phyloP scores from a whole-genome alignment of 2,888 invertebrate genomes.

The Crossocerus cetratus region DNA sequence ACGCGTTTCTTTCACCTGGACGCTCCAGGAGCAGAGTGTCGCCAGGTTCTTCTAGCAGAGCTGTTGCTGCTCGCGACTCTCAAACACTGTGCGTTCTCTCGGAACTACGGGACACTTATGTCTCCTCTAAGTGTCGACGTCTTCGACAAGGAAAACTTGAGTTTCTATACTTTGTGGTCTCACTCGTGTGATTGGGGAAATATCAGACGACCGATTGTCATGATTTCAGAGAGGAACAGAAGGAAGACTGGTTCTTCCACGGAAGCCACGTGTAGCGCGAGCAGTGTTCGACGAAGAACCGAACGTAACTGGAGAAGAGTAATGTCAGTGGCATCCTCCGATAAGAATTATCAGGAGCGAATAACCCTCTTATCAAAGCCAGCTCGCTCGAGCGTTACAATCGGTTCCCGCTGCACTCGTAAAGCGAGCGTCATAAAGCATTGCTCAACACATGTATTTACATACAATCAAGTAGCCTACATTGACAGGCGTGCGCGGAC shows the following conservation, averaged over 20 bases:
- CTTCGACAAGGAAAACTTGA: no score
- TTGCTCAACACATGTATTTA: constrained; percentile 22
- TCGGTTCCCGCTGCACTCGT: constrained; percentile 3
- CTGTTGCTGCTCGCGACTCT: no score
- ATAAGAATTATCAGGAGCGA: constrained; percentile 59
- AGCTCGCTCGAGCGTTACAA: constrained; percentile 26
- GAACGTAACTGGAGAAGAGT: constrained; percentile 32
- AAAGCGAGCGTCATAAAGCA: constrained; percentile 14
- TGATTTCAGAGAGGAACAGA: neutral
- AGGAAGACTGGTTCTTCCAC: neutral
- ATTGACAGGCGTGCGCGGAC: neutral
- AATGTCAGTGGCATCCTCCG: constrained; percentile 47
- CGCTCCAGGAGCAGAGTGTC: no score
- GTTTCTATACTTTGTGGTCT: no score
- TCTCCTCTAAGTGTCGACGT: no score
- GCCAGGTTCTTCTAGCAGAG: no score
- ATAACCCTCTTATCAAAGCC: constrained; percentile 53
- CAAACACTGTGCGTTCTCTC: no score
- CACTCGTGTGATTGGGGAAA: neutral
- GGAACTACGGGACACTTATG: no score
- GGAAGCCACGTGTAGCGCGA: constrained; percentile 5
- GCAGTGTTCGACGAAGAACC: constrained; percentile 15
- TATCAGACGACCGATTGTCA: constrained; percentile 1
- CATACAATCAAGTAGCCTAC: constrained; percentile 3
- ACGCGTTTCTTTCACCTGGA: no score